These are phyloP conservation scores for Spodoptera littoralis DNA, from an alignment of 2,888 invertebrate species.

Conservation along the genomic window DNA sequence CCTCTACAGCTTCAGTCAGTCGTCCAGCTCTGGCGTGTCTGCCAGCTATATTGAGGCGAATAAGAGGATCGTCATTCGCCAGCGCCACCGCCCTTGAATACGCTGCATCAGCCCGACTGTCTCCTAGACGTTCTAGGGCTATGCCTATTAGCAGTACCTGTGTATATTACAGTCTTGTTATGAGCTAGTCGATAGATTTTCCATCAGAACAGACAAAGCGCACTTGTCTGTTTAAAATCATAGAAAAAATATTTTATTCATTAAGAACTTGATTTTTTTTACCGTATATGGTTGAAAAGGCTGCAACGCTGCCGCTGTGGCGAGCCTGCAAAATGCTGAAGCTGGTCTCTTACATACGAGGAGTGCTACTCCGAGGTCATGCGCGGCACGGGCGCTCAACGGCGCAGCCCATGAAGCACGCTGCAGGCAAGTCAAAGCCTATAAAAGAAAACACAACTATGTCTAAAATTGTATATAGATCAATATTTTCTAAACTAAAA, in stretches of 20 bases:
- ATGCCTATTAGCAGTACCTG: slow-evolving; percentile 82
- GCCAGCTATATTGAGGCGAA: slow-evolving; percentile 78
- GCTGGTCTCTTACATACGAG: slow-evolving; percentile 76
- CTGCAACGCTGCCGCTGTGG: slow-evolving; percentile 78
- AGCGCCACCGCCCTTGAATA: slow-evolving; percentile 72
- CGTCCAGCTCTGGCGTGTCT: slow-evolving; percentile 75
- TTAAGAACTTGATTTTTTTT: no score
- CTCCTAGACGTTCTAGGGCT: slow-evolving; percentile 78
- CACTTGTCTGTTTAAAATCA: no score
- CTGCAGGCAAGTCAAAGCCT: slow-evolving; percentile 82
- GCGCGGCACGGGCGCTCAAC: slow-evolving; percentile 78
- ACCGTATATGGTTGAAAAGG: slow-evolving; percentile 79
- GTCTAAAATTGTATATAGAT: no score
- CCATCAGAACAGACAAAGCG: no score
- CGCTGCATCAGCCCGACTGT: slow-evolving; percentile 79
- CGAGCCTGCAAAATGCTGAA: slow-evolving; percentile 82
- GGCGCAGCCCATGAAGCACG: slow-evolving; percentile 80
- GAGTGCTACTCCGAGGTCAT: slow-evolving; percentile 77
- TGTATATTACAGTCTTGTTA: neutral
- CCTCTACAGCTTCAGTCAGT: slow-evolving; percentile 66
- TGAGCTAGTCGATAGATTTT: neutral
- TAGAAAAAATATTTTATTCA: no score
- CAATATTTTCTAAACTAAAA: no score
- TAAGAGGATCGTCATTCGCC: slow-evolving; percentile 73
- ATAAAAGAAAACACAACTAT: slow-evolving; percentile 1